phyloP scores from a whole-genome alignment of 2,888 invertebrate species.

The Perdita meconis region DNA sequence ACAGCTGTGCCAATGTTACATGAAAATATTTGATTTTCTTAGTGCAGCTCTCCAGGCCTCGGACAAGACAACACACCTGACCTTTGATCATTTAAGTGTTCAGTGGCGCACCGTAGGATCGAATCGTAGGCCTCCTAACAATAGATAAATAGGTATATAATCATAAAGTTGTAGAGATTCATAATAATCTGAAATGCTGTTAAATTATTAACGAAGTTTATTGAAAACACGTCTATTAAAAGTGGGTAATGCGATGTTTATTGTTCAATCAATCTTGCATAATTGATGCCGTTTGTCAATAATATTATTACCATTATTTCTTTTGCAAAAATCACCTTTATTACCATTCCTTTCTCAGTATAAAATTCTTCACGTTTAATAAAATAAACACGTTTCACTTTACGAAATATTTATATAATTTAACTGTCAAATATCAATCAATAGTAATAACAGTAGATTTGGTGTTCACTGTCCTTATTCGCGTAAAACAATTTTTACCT shows the following conservation, averaged over 20 bases:
- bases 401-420: constrained; percentile 3
- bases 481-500: constrained; percentile 3
- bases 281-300: background rate
- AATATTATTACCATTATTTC: background rate
- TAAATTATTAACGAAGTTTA: constrained; percentile 1
- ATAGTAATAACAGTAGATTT: constrained; percentile 5
- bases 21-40: constrained; percentile 62
- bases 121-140: constrained; percentile 73
- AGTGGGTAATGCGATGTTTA: background rate
- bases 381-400: background rate
- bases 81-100: constrained; percentile 49
- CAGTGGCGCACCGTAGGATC: constrained; percentile 64
- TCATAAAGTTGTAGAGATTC: constrained; percentile 63
- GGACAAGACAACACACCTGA: constrained; percentile 47
- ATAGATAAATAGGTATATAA: constrained; percentile 69
- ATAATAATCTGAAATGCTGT: constrained; percentile 50
- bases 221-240: constrained; percentile 1
- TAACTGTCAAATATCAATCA: background rate
- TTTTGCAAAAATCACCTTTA: background rate
- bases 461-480: constrained; percentile 10
- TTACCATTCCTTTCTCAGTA: background rate
- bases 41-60: constrained; percentile 50
- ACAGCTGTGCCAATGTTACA: constrained; percentile 56
- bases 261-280: background rate
- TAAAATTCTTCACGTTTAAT: constrained; percentile 15